Conservation (phyloP, 2,113 vertebrate species). For the Mohoua ochrocephala region DNA sequence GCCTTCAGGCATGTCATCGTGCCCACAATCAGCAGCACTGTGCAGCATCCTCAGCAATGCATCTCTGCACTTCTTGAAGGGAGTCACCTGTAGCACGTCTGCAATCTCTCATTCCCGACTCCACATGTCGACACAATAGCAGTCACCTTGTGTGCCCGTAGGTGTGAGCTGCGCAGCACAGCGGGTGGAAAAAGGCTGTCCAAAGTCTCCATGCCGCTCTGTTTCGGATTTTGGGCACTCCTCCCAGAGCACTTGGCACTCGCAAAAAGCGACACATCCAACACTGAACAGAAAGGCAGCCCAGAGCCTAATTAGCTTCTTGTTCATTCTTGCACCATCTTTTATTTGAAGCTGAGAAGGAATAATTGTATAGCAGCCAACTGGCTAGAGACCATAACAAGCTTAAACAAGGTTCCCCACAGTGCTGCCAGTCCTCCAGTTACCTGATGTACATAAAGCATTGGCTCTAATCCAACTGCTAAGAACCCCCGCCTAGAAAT, state of each 20-base stretch:
- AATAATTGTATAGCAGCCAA: conserved; percentile 44
- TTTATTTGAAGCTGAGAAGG: conserved; percentile 60
- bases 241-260: conserved; percentile 42
- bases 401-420: conserved; percentile 51
- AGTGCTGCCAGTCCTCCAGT: conserved; percentile 44
- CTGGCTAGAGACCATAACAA: conserved; percentile 45
- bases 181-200: background rate
- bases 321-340: conserved; percentile 53
- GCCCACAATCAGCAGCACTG: background rate
- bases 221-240: conserved; percentile 5
- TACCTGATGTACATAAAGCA: conserved; percentile 42
- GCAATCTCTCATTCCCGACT: background rate
- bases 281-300: conserved; percentile 43
- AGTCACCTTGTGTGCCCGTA: rapidly evolving
- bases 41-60: background rate
- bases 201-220: background rate
- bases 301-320: conserved; percentile 52
- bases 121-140: rapidly evolving
- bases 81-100: background rate
- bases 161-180: background rate
- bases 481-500: conserved; percentile 6
- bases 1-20: background rate
- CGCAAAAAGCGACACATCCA: background rate
- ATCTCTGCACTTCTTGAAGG: background rate
- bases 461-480: background rate